Base-by-base conservation (phyloP, 2,113 vertebrate genomes). In the Trochalopteron elliotii region DNA sequence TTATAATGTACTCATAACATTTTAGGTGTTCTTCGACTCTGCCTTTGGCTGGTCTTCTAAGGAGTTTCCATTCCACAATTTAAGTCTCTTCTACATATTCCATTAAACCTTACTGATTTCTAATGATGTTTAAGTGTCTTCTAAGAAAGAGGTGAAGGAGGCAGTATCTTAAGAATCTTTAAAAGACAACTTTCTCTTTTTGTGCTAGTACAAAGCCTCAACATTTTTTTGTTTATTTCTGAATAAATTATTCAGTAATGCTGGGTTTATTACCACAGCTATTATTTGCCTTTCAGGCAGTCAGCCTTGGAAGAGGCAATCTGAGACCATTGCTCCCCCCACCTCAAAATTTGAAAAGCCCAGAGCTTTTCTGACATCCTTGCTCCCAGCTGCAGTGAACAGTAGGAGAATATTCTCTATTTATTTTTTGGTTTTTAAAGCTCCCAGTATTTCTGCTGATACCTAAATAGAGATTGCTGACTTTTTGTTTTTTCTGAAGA, bases 401-500 rank as follows among this genome's bases (percentile, higher is more conserved):
- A 72, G 53, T 44, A 52, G 72, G 45, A 89, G 13, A 49, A 20
- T 37, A 9, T 24, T 53, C 9, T 84, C 7, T n/a, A 7, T 20
- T 10, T 28, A 17, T 13, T 20, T 20, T 8, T 21, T 7, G 37
- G 9, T 23, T 25, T 47, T 69, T 55, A 19, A 24, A 88, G 2
- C 15, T 92, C 27, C 7, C 25, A 20, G 4, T 95, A 61, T 72
- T 96, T 95, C 81, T 93, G 70, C 50, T 88, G 82, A 85, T 80
- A 78, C n/a, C 18, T 89, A 49, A 81, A 53, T 14, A 72, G 57
- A n/a, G 50, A 61, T 45, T 93, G 82, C 30, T 95, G 75, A 94
- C 55, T 86, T 94, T 59, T 63, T 65, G 50, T 30, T 77, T 59
- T 93, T 95, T 87, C 59, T 83, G 59, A 96, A 91, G 94, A 77